These are phyloP conservation scores for Drosophila barbarae DNA, from an alignment of 2,888 invertebrate species.

Conservation along the genomic window DNA sequence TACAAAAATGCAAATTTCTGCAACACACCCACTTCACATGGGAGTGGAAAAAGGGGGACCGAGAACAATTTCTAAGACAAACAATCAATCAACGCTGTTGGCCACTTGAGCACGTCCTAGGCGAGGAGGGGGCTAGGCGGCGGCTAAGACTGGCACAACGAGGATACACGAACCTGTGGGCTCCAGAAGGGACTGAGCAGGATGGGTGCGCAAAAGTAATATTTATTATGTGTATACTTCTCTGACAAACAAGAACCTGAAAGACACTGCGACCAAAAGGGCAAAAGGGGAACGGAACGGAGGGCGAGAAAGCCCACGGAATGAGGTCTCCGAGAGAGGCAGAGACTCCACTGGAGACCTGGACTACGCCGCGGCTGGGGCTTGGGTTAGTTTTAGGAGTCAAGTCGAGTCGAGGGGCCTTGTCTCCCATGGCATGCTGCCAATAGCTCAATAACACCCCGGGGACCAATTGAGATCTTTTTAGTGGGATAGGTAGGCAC, in stretches of 20 bases:
- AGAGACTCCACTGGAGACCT: conserved; percentile 42
- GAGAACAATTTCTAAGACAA: conserved; percentile 55
- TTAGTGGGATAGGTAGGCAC: conserved; percentile 56
- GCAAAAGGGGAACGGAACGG: conserved; percentile 40
- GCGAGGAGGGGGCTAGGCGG: not conserved
- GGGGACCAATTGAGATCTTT: conserved; percentile 71
- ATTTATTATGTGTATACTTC: conserved; percentile 69
- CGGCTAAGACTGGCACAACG: conserved; percentile 25
- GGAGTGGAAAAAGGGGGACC: conserved; percentile 12
- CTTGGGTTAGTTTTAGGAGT: conserved; percentile 26
- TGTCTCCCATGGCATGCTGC: conserved; percentile 59
- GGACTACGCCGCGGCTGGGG: conserved; percentile 17
- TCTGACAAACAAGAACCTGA: conserved; percentile 50
- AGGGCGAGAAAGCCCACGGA: conserved; percentile 32
- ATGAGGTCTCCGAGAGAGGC: conserved; percentile 22
- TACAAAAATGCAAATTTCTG: conserved; percentile 68
- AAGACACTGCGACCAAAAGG: conserved; percentile 41
- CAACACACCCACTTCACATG: conserved; percentile 55
- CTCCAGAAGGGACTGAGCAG: not conserved
- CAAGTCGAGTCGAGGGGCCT: conserved; percentile 17
- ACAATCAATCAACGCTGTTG: conserved; percentile 69
- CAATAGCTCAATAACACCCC: conserved; percentile 72
- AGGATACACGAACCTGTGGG: conserved; percentile 35
- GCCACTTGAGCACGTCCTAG: conserved; percentile 65
- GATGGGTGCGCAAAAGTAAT: conserved; percentile 65